phyloP scores from a whole-genome alignment of 2,113 vertebrate genomes.

The Epinephelus moara region DNA sequence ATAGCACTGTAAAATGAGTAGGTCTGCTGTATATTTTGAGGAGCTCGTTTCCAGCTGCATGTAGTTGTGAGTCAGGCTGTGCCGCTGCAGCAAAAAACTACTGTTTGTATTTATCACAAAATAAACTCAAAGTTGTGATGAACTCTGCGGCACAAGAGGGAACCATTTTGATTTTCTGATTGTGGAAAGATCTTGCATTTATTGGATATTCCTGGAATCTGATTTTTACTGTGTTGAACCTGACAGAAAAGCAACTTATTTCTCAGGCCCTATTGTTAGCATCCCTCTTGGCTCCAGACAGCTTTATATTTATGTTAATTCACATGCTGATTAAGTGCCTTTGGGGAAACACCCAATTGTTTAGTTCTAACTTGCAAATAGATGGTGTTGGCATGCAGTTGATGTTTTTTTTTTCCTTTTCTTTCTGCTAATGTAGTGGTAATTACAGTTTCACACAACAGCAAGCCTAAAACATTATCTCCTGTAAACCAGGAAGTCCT shows the following conservation, averaged over 20 bases:
- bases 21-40: slow-evolving; percentile 17
- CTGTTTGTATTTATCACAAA: slow-evolving; percentile 4
- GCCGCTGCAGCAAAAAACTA: neutral
- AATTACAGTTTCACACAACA: slow-evolving; percentile 47
- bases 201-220: neutral
- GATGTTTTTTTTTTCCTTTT: slow-evolving; percentile 24
- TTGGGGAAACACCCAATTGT: slow-evolving; percentile 18
- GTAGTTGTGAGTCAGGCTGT: neutral
- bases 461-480: slow-evolving; percentile 22
- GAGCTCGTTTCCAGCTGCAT: slow-evolving; percentile 14
- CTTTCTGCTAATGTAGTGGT: slow-evolving; percentile 36
- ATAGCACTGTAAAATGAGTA: slow-evolving; percentile 18
- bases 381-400: slow-evolving; percentile 24
- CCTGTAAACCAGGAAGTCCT: neutral
- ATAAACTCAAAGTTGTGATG: neutral
- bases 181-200: too few relatives aligned
- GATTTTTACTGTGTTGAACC: slow-evolving; percentile 8
- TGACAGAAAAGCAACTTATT: neutral
- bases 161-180: neutral
- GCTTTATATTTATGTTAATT: slow-evolving; percentile 48
- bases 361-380: slow-evolving; percentile 35
- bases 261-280: neutral
- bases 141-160: neutral
- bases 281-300: slow-evolving; percentile 1
- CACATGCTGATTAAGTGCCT: slow-evolving; percentile 28